These are phyloP conservation scores for Lontra canadensis DNA, from an alignment of 2,113 vertebrate species.

Conservation along the genomic window DNA sequence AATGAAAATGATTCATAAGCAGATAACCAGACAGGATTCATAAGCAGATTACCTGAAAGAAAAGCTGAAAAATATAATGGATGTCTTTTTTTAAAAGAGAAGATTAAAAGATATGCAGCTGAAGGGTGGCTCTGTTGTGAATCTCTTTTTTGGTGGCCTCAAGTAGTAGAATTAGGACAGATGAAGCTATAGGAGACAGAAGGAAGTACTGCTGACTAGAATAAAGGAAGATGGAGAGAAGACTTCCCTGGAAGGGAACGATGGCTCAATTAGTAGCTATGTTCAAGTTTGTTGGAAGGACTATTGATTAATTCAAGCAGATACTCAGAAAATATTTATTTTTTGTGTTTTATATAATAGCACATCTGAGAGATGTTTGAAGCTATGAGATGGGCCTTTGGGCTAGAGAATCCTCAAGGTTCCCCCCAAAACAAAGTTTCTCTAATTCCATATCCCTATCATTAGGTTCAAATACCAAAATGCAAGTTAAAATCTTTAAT, in stretches of 20 bases:
- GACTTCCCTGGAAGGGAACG: not conserved
- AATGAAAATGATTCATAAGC: not conserved
- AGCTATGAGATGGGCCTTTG: not conserved
- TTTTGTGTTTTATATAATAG: not conserved
- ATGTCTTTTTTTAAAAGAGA: not conserved
- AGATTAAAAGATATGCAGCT: not conserved
- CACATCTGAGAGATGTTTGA: not conserved
- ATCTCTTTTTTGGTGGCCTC: not conserved
- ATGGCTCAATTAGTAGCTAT: not conserved
- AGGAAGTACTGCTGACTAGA: not conserved
- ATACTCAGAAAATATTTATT: not conserved
- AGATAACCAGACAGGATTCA: not conserved
- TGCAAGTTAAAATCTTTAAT: not conserved
- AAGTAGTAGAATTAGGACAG: not conserved
- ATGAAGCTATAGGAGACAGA: not conserved
- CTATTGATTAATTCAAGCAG: not conserved
- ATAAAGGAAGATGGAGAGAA: not conserved
- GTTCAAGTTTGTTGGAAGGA: not conserved
- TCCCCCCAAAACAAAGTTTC: not conserved
- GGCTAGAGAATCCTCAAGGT: not conserved
- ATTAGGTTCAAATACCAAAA: not conserved
- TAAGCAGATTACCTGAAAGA: not conserved
- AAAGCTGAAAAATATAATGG: not conserved
- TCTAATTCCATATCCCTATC: not conserved
- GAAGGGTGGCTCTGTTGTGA: accelerated